Conservation (phyloP, 2,113 vertebrate genomes). For the Oncorhynchus gorbuscha region DNA sequence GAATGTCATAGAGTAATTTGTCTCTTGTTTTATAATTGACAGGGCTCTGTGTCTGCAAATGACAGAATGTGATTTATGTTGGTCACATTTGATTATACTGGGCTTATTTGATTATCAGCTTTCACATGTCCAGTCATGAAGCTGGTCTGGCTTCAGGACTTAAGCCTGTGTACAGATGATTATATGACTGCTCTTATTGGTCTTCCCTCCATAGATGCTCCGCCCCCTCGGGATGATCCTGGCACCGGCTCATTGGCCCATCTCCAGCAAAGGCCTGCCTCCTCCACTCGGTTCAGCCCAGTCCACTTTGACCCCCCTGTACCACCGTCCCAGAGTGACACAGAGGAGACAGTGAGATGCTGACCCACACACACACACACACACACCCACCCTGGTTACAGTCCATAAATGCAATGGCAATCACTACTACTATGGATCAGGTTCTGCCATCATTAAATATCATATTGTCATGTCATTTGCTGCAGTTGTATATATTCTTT, state of each 20-base stretch:
- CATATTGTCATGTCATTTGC: neutral
- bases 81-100: neutral
- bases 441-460: neutral
- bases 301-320: slow-evolving; percentile 62
- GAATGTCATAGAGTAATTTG: neutral
- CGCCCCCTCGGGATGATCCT: slow-evolving; percentile 71
- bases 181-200: neutral
- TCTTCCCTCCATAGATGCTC: slow-evolving; percentile 56
- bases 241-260: slow-evolving; percentile 58
- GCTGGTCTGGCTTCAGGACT: neutral
- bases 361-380: neutral
- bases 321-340: slow-evolving; percentile 45
- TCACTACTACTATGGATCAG: neutral
- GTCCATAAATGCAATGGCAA: neutral
- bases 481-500: neutral
- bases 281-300: slow-evolving; percentile 61
- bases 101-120: neutral
- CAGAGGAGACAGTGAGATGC: slow-evolving; percentile 55
- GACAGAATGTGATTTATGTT: neutral
- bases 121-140: neutral
- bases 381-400: neutral
- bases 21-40: neutral
- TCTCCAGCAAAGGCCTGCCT: slow-evolving; percentile 50
- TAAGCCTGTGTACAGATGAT: neutral
- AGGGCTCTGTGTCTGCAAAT: neutral